Base-by-base conservation (phyloP, 2,113 vertebrate genomes). In the Istiophorus platypterus region DNA sequence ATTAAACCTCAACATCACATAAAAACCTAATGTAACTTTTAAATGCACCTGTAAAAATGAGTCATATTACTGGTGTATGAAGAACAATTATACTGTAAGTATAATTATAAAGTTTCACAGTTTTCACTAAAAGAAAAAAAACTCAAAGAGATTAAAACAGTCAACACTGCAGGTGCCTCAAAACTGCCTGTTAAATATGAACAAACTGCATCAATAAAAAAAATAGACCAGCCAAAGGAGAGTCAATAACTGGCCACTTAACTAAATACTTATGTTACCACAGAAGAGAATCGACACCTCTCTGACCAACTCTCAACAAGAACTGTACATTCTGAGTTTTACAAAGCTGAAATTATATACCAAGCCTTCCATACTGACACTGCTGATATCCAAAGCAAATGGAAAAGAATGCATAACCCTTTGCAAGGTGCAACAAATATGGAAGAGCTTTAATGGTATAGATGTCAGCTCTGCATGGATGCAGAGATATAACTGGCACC, bases 261-360 rank as follows among this genome's bases (percentile, higher is more conserved):
- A 52, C 22, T n/a, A 5, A 56, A 26, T 5, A 13, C 8, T 26
- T 13, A 56, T 13, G 52, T n/a, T 39, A 24, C 26, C n/a, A 69
- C 24, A 49, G 26, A 57, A 27, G 0, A 22, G 27, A 65, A 58
- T 65, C 5, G 37, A 7, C 27, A n/a, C 68, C 47, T 79, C 37
- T 52, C 18, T 26, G 56, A 41, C 14, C 31, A 17, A 26, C 11
- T 72, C 47, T 57, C 15, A 29, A 51, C 41, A 73, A 67, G 5
- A 62, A 66, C 63, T 31, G 31, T n/a, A 34, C 27, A 29, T 7
- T 57, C 14, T 64, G 27, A 51, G 34, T 74, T 31, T 14, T 22
- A 67, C 31, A 59, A 74, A 74, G 62, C 2, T 52, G 14, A 74
- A 9, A n/a, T 66, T 65, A n/a, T 3, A 15, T 22, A 57, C 72